Percentiles rank a stretch among this genome's conserved stretches.
phyloP scores from a whole-genome alignment of 2,888 invertebrate genomes.

The Oxycera nigricornis region DNA sequence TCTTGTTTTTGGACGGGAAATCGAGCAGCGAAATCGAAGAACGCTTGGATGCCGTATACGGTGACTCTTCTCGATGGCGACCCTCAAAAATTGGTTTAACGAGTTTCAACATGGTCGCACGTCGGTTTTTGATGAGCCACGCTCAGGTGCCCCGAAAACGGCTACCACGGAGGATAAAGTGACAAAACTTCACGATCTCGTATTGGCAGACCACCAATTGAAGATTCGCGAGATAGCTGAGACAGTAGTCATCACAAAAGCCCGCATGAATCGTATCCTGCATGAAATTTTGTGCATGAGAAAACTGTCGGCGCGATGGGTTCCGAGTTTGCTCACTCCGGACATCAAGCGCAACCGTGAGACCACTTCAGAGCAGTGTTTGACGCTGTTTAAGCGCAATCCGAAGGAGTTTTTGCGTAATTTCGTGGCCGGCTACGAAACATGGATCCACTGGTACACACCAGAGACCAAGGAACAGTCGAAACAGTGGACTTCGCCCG shows the following conservation, averaged over 20 bases:
- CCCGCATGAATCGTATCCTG: background rate
- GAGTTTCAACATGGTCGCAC: background rate
- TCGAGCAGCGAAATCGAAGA: background rate
- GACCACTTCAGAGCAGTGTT: slow-evolving; percentile 5
- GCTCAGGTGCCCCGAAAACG: background rate
- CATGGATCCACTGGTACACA: slow-evolving; percentile 27
- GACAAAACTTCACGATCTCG: background rate
- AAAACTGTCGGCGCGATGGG: slow-evolving; percentile 5
- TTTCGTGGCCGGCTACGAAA: slow-evolving; percentile 31
- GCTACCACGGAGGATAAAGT: background rate
- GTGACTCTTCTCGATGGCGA: background rate
- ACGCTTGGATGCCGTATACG: background rate
- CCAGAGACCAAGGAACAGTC: slow-evolving; percentile 30
- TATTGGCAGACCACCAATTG: background rate
- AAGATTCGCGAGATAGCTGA: background rate
- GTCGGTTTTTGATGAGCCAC: background rate
- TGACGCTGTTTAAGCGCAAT: slow-evolving; percentile 35
- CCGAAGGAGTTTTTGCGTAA: slow-evolving; percentile 24
- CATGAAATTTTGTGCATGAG: no score
- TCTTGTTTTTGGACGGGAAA: background rate
- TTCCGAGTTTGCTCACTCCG: slow-evolving; percentile 8
- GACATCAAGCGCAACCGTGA: slow-evolving; percentile 6
- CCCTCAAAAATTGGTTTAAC: background rate
- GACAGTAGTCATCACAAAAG: background rate
- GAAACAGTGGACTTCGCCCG: slow-evolving; percentile 25